Evolutionary conservation across 2,113 vertebrate genomes (phyloP), one percentile per base, ranked within the genome.

Genomic region (Bufo gargarizans): DNA sequence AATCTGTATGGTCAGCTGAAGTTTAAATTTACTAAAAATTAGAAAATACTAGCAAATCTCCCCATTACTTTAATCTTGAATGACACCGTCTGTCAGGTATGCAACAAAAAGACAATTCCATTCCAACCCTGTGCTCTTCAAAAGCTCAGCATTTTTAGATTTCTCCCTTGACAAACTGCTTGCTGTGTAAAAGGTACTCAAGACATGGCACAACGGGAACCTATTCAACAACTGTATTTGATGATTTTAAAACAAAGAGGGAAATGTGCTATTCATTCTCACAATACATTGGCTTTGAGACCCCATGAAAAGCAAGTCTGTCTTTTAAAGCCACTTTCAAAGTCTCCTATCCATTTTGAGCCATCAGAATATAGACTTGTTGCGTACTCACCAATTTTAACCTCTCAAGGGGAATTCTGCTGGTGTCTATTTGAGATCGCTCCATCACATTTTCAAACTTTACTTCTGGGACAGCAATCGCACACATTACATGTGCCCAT

Each of bases 401-500:
- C 92, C 98, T 96, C 94, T 98, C 96, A 92, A 97, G 94, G 90
- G 97, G 97, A 92, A 99, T 96, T 91, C 95, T 95, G 92, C 95
- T 96, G 92, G 95, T 95, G 93, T 99, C 97, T 92, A 99, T 96
- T 86, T 96, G 95, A 92, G 96, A 93, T 92, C 98, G 96, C 90
- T 97, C 96, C 89, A 92, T 95, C 89, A 98, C 96, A 83, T 98
- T 94, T 82, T 89, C 94, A 94, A 99, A 99, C 92, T 95, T 96
- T 49, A 96, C 98, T 95, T 99, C 98, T 88, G 98, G 98, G 87
- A 99, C 94, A 2, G 97, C 97, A 77, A 99, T 93, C 4, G 98
- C 97, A 87, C 98, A 99, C 93, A 98, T 97, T 91, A 99, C 91
- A 77, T 99, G 98, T 85, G 96, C 98, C 98, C 98, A 99, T 91